Evolutionary conservation across 2,797 vertebrate genomes (phyloP), one percentile per base, ranked within the genome.

Genomic region (Hippopotamyrus pictus): DNA sequence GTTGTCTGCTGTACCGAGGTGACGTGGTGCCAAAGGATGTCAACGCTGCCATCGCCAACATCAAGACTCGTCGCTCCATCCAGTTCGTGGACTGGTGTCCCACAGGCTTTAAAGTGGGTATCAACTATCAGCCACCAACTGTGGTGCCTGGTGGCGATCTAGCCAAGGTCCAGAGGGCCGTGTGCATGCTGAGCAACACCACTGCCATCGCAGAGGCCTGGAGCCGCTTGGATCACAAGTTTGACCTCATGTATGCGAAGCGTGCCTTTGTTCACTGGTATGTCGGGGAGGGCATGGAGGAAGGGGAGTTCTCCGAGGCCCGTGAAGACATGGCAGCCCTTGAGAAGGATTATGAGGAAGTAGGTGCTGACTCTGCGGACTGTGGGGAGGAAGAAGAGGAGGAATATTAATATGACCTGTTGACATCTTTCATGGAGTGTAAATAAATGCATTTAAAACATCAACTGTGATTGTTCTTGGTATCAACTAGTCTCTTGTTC

Each of bases 251-350:
- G 62, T 69, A 69, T 33, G 62, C 62, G 0, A 69, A 69, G 62
- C 62, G 62, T 1, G 62, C 62, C 92, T 93, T 92, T 1, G 94
- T 94, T 57, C 92, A 94, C 93, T 92, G 91, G 92, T 92, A 92
- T 50, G 91, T 94, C 85, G 93, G 93, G 2, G 93, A 94, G 90
- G 93, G 93, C 51, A 93, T 94, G 93, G 93, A 94, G 89, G 93
- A 94, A 62, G 94, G 94, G 87, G 94, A 94, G 91, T 94, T 93
- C 86, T 90, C 93, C 5, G 94, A 94, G 29, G 94, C 94, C 3
- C 90, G 94, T 73, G 93, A 94, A 65, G 93, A 94, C 19, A 69
- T 69, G 62, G 62, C 62, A 69, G 62, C 62, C 62, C 62, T 69
- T 33, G 62, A 69, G 25, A 69, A 91, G 87, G 91, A 93, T 88